Evolutionary conservation across 2,113 vertebrate species (phyloP).

Genomic region (Alectura lathami): DNA sequence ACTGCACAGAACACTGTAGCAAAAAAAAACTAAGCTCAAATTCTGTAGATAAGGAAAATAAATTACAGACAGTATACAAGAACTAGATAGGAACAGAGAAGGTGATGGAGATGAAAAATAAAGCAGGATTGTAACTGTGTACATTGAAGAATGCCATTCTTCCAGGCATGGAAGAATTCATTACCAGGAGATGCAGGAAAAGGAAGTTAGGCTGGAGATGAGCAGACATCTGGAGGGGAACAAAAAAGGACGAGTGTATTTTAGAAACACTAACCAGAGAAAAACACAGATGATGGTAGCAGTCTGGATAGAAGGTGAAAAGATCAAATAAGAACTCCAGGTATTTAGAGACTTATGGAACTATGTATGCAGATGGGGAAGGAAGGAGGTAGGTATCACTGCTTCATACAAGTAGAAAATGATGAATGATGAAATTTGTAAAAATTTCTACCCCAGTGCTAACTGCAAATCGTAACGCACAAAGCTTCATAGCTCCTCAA

Average conservation of each 20-base stretch:
- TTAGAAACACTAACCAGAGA: background rate
- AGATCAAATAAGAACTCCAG: background rate
- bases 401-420: background rate
- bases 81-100: background rate
- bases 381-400: background rate
- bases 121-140: background rate
- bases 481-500: background rate
- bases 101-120: background rate
- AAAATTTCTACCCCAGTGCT: background rate
- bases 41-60: background rate
- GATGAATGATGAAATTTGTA: background rate
- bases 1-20: background rate
- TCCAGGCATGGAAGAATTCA: background rate
- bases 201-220: background rate
- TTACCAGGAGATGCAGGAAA: background rate
- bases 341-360: background rate
- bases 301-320: background rate
- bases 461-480: background rate
- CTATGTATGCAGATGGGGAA: background rate
- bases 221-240: background rate
- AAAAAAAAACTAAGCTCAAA: background rate
- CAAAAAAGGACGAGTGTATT: background rate
- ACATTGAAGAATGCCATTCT: background rate
- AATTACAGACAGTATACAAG: fast-evolving
- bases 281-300: background rate